These are phyloP conservation scores for Tauraco hartlaubi DNA, from an alignment of 2,797 vertebrate species.

Conservation along the genomic window DNA sequence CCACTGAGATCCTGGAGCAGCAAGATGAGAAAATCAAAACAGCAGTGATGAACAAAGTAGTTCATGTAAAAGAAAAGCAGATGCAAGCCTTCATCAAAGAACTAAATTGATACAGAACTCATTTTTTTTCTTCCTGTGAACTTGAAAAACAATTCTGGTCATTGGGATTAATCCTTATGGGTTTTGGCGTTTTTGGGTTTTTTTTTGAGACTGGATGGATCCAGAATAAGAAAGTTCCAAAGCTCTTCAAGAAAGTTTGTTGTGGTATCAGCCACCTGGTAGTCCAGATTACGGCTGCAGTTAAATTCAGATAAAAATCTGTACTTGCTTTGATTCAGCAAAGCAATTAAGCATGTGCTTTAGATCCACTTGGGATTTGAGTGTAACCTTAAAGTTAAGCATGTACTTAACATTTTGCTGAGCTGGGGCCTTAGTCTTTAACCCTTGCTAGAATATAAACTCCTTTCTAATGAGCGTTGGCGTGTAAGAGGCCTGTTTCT, in stretches of 20 bases:
- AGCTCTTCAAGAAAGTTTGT: not conserved
- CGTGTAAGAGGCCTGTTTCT: slow-evolving; percentile 22
- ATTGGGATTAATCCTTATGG: not conserved
- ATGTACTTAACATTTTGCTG: slow-evolving; percentile 69
- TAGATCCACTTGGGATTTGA: slow-evolving; percentile 65
- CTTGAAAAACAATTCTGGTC: not conserved
- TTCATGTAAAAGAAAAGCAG: not conserved
- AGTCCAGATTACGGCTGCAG: slow-evolving; percentile 21
- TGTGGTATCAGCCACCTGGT: not conserved
- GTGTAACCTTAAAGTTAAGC: slow-evolving; percentile 68
- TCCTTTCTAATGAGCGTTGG: slow-evolving; percentile 35
- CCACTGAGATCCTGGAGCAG: not conserved
- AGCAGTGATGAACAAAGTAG: not conserved
- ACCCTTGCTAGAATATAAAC: slow-evolving; percentile 53
- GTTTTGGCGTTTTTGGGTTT: no score
- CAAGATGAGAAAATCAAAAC: not conserved
- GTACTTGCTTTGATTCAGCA: slow-evolving; percentile 60
- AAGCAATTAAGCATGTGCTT: slow-evolving; percentile 66
- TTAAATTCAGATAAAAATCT: slow-evolving; percentile 64
- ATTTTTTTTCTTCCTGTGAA: not conserved
- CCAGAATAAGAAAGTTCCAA: not conserved
- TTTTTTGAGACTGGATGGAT: not conserved
- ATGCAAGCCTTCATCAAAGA: not conserved
- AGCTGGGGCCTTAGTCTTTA: slow-evolving; percentile 55
- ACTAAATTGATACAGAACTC: not conserved